Conservation (phyloP, 2,888 invertebrate genomes). For the Agrochola lota region DNA sequence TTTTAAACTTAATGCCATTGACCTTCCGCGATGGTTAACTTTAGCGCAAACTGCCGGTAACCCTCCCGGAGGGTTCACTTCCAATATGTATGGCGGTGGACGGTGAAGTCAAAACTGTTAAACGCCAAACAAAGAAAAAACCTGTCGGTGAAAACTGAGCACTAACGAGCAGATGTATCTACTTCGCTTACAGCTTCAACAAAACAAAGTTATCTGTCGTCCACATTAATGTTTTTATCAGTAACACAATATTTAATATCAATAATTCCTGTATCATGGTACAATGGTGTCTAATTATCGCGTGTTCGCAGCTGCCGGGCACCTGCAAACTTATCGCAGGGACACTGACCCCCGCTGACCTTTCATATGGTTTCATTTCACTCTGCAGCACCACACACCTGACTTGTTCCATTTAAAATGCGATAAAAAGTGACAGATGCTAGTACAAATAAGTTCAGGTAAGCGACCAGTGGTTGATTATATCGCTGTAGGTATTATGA, state of each 20-base stretch:
- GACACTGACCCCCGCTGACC: conserved; percentile 76
- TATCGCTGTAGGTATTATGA: not conserved
- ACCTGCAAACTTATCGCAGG: conserved; percentile 76
- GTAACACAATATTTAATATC: conserved; percentile 51
- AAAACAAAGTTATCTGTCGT: conserved; percentile 48
- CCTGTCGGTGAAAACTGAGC: not conserved
- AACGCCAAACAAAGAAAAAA: not conserved
- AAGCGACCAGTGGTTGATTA: conserved; percentile 1
- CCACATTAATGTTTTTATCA: conserved; percentile 48
- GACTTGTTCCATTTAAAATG: conserved; percentile 58
- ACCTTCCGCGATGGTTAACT: too few species aligned
- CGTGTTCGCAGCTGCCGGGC: conserved; percentile 72
- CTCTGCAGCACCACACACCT: conserved; percentile 61
- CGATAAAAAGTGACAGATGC: conserved; percentile 62
- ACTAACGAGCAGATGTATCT: not conserved
- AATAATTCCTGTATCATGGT: conserved; percentile 57
- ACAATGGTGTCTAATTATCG: conserved; percentile 65
- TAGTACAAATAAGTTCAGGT: conserved; percentile 27
- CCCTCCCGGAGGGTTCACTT: too few species aligned
- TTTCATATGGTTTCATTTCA: conserved; percentile 56
- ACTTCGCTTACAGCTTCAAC: conserved; percentile 9
- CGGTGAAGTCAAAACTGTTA: too few species aligned
- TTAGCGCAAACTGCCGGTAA: too few species aligned
- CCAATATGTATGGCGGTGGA: too few species aligned
- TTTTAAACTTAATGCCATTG: too few species aligned